phyloP scores from a whole-genome alignment of 2,797 vertebrate species.

The Acanthopagrus latus region DNA sequence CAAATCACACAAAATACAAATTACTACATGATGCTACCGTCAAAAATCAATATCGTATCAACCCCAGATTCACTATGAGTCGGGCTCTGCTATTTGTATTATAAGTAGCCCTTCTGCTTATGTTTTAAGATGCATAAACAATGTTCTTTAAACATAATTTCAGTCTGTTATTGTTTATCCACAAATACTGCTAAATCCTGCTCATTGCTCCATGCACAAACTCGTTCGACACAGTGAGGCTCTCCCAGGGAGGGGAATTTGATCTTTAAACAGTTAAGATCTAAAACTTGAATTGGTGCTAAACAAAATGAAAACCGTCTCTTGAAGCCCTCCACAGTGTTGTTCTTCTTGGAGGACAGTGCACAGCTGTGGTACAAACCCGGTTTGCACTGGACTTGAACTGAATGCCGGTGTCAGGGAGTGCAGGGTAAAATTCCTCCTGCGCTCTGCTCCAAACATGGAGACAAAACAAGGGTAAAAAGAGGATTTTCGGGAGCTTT shows the following conservation, averaged over 20 bases:
- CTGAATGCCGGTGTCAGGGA: background rate
- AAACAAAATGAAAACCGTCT: background rate
- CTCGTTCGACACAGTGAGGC: too few relatives aligned
- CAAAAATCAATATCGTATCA: background rate
- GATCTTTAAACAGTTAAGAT: background rate
- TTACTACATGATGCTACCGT: too few relatives aligned
- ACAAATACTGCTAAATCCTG: too few relatives aligned
- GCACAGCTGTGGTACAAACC: background rate
- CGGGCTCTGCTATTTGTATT: background rate
- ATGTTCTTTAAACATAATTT: too few relatives aligned
- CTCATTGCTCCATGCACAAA: too few relatives aligned
- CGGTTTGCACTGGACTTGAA: background rate
- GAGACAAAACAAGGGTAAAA: background rate
- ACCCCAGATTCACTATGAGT: background rate
- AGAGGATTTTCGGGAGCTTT: slow-evolving; percentile 6
- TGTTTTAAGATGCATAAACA: too few relatives aligned
- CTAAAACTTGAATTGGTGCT: background rate
- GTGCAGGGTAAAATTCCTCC: background rate
- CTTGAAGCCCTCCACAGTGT: background rate
- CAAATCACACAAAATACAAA: too few relatives aligned
- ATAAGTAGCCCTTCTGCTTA: too few relatives aligned
- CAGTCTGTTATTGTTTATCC: too few relatives aligned
- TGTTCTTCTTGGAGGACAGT: background rate
- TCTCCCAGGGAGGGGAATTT: too few relatives aligned
- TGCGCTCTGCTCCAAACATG: background rate